Base-by-base conservation (phyloP, 1,140 invertebrate species). In the Conus ventricosus region DNA sequence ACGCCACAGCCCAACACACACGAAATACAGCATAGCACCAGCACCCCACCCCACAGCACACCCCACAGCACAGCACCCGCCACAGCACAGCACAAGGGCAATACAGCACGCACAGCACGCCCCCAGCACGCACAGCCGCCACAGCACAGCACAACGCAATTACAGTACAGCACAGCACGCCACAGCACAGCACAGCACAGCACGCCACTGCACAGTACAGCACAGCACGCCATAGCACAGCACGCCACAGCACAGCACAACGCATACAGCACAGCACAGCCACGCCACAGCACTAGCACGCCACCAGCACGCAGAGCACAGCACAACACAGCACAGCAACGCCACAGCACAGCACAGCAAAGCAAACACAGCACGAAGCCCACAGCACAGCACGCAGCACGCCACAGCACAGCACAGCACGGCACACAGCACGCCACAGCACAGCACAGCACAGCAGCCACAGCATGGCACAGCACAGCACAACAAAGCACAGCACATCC, bases 261-360 rank as follows among this genome's bases (percentile, higher is more conserved):
- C 89, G 90, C 88, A 90, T 91, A 92, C 90, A 91, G 76, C 91
- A 90, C n/a, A n/a, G n/a, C n/a, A n/a, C n/a, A n/a, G n/a, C n/a
- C n/a, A n/a, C n/a, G n/a, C n/a, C n/a, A n/a, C n/a, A n/a, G n/a
- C n/a, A n/a, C n/a, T n/a, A 51, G 67, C 84, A 85, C 84, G 90
- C n/a, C n/a, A n/a, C n/a, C n/a, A n/a, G n/a, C n/a, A n/a, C n/a
- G 60, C 87, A 92, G 88, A 87, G 80, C 82, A 90, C 89, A 87
- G 85, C 90, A 92, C n/a, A n/a, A n/a, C n/a, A n/a, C n/a, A n/a
- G n/a, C n/a, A n/a, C n/a, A n/a, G n/a, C n/a, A n/a, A 91, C 81
- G 90, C 4, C 90, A 91, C 90, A 88, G 67, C 85, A 91, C 87
- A 88, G 57, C 87, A 91, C 89, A 90, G 80, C 91, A 91, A 84